These are phyloP conservation scores for Papio anubis DNA, from an alignment of 2,113 vertebrate genomes.

Conservation along the genomic window DNA sequence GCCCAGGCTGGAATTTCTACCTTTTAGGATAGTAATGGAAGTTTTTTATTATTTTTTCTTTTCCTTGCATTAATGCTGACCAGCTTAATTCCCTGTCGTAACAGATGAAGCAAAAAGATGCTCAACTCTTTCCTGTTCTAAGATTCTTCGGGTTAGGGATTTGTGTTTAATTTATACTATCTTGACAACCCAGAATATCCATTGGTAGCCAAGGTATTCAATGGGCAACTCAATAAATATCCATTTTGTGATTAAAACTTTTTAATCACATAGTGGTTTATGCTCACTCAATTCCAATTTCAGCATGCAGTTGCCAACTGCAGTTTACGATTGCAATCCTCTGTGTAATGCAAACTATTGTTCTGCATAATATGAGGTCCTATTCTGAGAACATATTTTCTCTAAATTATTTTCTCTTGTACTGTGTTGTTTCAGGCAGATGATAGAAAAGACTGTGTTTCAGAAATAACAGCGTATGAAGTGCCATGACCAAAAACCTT, in stretches of 20 bases:
- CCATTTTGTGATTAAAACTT: not conserved
- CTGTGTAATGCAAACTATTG: not conserved
- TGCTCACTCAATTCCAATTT: not conserved
- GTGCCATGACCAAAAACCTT: not conserved
- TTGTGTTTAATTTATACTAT: slow-evolving; percentile 37
- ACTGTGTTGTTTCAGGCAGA: not conserved
- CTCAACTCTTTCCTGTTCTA: not conserved
- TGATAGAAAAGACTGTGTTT: not conserved
- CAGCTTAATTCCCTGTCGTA: not conserved
- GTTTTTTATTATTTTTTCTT: not conserved
- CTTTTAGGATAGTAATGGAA: slow-evolving; percentile 24
- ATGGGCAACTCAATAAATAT: not conserved
- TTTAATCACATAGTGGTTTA: not conserved
- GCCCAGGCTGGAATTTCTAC: not conserved
- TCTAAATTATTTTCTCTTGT: not conserved
- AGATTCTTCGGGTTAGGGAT: not conserved
- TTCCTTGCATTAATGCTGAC: not conserved
- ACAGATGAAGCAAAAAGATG: not conserved
- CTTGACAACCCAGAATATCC: not conserved
- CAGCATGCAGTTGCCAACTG: not conserved
- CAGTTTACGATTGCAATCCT: not conserved
- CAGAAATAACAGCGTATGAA: not conserved
- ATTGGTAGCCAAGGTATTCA: not conserved
- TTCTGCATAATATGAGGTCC: not conserved
- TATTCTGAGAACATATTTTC: not conserved